A percentile compares a stretch with the other conserved stretches of the same genome.
phyloP scores from a whole-genome alignment of 2,888 invertebrate species.

The Hypsopygia costalis region DNA sequence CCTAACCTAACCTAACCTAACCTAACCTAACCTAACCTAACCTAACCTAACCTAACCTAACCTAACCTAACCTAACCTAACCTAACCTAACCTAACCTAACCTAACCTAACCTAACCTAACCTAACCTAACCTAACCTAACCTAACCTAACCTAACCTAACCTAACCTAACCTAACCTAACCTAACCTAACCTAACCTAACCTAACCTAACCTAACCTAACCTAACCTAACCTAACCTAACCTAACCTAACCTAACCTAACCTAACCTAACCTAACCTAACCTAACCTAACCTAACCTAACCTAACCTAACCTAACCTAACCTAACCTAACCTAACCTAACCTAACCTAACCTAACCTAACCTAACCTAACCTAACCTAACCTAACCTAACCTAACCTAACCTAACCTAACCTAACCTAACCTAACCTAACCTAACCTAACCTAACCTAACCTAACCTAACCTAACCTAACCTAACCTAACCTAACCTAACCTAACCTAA shows the following conservation, averaged over 20 bases:
- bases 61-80: slow-evolving; percentile 19
- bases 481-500: slow-evolving; percentile 17
- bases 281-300: slow-evolving; percentile 11
- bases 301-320: slow-evolving; percentile 17
- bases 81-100: slow-evolving; percentile 17
- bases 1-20: slow-evolving; percentile 11
- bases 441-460: slow-evolving; percentile 11
- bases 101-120: slow-evolving; percentile 11
- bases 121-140: slow-evolving; percentile 13
- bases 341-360: slow-evolving; percentile 13
- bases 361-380: slow-evolving; percentile 8
- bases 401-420: slow-evolving; percentile 13
- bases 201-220: slow-evolving; percentile 14
- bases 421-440: slow-evolving; percentile 12
- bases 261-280: slow-evolving; percentile 16
- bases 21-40: slow-evolving; percentile 12
- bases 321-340: slow-evolving; percentile 14
- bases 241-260: slow-evolving; percentile 17
- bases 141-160: slow-evolving; percentile 10
- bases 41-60: slow-evolving; percentile 20
- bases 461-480: not conserved
- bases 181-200: slow-evolving; percentile 14
- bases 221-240: slow-evolving; percentile 13
- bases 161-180: slow-evolving; percentile 11
- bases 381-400: slow-evolving; percentile 8